Base-by-base conservation (phyloP, 2,797 vertebrate genomes). In the Florisuga fusca region DNA sequence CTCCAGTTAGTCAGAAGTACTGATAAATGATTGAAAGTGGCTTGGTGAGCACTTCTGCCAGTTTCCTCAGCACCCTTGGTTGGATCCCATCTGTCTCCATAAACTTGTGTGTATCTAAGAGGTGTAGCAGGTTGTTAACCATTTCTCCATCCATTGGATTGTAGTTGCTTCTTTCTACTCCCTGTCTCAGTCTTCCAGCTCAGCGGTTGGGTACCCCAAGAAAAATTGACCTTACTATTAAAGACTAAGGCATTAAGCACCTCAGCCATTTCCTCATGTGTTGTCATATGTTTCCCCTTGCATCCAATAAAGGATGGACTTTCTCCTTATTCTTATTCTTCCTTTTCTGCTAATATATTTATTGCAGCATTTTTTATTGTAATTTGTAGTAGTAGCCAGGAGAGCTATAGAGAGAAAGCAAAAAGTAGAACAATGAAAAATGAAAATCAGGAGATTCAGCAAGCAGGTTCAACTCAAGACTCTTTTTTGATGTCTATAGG, bases 201-300 rank as follows among this genome's bases (percentile, higher is more conserved):
- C 29, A 53, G 25, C 45, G 10, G 7, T 10, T 69, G n/a, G 8
- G 12, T 34, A 33, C 4, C 34, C 4, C 1, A 5, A 45, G 5
- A 1, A 11, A 4, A 62, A 38, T 34, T 1, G 1, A 10, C 53
- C 7, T 15, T 51, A n/a, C 9, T 68, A 2, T 17, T 36, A 51
- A 75, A 54, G 12, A 31, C 31, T 29, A 12, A 43, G 31, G 27
- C 43, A 50, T 27, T 33, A 50, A 61, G 27, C 41, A 62, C 61
- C 27, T 43, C 27, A 31, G 38, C 27, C 12, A 43, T 83, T 66
- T 77, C 27, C 10, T 72, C 7, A 29, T 46, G 18, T 29, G 41
- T 72, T 62, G 21, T 54, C 41, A 50, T 36, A 0, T 18, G 3
- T 51, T 54, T 54, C 17, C 16, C 29, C 18, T 17, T 29, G 10